Conservation (phyloP, 2,113 vertebrate species). For the Pheucticus melanocephalus region DNA sequence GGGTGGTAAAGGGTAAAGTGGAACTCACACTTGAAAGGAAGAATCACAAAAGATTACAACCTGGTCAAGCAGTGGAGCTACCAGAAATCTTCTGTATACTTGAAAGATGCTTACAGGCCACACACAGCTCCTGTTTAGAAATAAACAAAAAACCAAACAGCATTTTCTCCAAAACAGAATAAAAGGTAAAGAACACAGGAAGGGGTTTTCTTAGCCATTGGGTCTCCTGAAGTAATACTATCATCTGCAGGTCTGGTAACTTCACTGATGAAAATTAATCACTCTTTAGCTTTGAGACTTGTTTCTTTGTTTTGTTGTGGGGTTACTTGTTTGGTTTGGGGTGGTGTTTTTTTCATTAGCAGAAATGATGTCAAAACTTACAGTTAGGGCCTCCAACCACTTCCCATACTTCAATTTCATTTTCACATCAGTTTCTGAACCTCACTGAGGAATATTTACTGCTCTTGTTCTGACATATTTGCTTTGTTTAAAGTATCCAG, state of each 20-base stretch:
- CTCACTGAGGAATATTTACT: background rate
- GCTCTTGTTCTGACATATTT: background rate
- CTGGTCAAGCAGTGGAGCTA: background rate
- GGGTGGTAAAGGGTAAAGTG: background rate
- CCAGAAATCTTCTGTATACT: background rate
- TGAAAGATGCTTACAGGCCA: background rate
- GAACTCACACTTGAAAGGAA: background rate
- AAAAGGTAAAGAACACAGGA: background rate
- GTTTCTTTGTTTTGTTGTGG: background rate
- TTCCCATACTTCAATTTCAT: background rate
- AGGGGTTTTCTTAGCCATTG: background rate
- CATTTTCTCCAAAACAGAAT: background rate
- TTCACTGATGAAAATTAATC: background rate
- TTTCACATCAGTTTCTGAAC: background rate
- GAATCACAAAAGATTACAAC: background rate
- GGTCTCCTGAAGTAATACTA: background rate
- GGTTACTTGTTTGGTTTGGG: background rate
- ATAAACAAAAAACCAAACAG: background rate
- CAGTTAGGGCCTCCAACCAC: background rate
- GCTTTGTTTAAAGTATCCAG: background rate
- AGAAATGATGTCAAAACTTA: background rate
- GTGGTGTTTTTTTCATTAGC: background rate
- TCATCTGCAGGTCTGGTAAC: background rate
- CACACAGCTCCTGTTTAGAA: fast-evolving
- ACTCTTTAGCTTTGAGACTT: background rate